Evolutionary conservation across 1,140 invertebrate species (phyloP), one percentile per base, ranked within the genome.

Genomic region (Drosophila chauvacae): DNA sequence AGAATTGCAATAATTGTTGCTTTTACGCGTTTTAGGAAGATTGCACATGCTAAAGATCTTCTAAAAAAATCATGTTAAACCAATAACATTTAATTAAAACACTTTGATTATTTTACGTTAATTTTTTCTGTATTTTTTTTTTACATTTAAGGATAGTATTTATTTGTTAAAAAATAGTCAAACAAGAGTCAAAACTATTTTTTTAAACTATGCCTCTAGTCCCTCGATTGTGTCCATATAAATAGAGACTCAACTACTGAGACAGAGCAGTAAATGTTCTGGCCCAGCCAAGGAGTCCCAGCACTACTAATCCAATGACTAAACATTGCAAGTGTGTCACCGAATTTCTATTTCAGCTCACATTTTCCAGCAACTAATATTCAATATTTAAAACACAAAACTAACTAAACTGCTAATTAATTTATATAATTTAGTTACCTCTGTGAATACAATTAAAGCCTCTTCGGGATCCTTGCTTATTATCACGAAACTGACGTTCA

Each of bases 341-440:
- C n/a, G n/a, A n/a, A n/a, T n/a, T n/a, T n/a, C n/a, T n/a, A n/a
- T n/a, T n/a, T 20, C n/a, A 3, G 20, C 20, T 0, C 20, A 20
- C 20, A 20, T 1, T 20, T 20, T 20, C 20, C 20, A 20, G 11
- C 7, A 33, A 33, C 10, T 33, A 33, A 33, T 10, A 33, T 9
- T 35, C 11, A 33, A 33, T 10, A 13, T 13, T 23, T n/a, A 10
- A 16, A 23, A 35, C 1, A 18, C 5, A 20, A 33, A 16, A 14
- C 7, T 3, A 10, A 10, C 18, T 5, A 10, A 37, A 23, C 3
- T 10, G 2, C 6, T 7, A n/a, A 50, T 51, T 28, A 20, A 5
- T 50, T 26, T 26, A 5, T 37, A 37, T 13, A 37, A 37, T 37
- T 37, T 13, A 37, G n/a, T 45, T 68, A 70, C 66, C 62, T 70